Conservation (phyloP, 2,113 vertebrate genomes). For the Platycercus adscitus region DNA sequence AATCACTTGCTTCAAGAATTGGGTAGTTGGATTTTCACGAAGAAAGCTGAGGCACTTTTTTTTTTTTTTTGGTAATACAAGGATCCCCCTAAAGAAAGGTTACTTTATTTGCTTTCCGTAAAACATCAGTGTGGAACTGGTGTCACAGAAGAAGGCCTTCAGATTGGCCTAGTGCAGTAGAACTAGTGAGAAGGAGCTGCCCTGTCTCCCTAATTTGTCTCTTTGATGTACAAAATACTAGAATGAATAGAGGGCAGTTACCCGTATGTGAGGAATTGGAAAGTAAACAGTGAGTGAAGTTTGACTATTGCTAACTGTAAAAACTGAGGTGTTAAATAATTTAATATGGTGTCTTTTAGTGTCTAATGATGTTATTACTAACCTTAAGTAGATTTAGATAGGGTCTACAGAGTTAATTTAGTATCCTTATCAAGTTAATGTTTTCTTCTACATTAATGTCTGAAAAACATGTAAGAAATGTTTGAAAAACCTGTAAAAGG, state of each 20-base stretch:
- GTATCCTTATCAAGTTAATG: neutral
- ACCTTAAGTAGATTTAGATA: neutral
- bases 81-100: neutral
- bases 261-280: neutral
- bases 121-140: neutral
- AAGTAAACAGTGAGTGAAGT: neutral
- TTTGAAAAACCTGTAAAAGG: neutral
- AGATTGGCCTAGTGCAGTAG: neutral
- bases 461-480: neutral
- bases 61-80: neutral
- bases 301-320: neutral
- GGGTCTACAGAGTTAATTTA: neutral
- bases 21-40: neutral
- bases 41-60: neutral
- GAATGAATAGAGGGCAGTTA: neutral
- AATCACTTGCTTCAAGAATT: neutral
- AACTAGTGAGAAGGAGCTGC: neutral
- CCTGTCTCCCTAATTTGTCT: neutral
- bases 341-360: neutral
- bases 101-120: neutral
- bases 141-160: neutral
- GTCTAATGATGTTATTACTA: neutral
- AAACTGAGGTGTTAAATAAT: neutral
- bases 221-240: neutral
- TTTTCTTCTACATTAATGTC: neutral